These are phyloP conservation scores for Xylophagus ater DNA, from an alignment of 2,888 invertebrate genomes.

Conservation along the genomic window DNA sequence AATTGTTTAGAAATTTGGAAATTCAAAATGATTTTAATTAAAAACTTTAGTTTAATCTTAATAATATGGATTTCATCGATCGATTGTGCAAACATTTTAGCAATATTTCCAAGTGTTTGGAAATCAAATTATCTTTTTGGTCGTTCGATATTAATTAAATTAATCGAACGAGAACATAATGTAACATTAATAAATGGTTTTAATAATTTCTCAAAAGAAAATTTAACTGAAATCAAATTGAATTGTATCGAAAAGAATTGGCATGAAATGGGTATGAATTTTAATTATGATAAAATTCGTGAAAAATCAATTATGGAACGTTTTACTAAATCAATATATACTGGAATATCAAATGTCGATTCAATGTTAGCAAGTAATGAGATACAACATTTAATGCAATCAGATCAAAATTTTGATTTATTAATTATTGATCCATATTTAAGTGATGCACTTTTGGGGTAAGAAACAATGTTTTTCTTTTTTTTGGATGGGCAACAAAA, in stretches of 20 bases:
- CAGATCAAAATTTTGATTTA: constrained; percentile 31
- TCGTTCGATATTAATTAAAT: constrained; percentile 26
- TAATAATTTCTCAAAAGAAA: constrained; percentile 20
- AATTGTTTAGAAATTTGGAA: too few species aligned
- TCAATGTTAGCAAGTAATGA: constrained; percentile 28
- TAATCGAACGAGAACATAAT: constrained; percentile 27
- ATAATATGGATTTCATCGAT: too few species aligned
- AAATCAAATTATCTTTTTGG: constrained; percentile 36
- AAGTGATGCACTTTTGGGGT: constrained; percentile 41
- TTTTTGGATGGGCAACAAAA: neutral
- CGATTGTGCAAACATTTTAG: constrained; percentile 30
- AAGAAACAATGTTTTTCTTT: constrained; percentile 8
- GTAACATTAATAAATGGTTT: constrained; percentile 35
- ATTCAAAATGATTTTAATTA: too few species aligned
- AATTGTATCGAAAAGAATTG: constrained; percentile 31
- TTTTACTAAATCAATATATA: constrained; percentile 33
- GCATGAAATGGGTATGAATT: constrained; percentile 33
- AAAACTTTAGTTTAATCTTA: too few species aligned
- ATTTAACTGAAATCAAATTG: constrained; percentile 30
- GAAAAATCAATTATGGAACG: constrained; percentile 33
- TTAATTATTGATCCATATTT: constrained; percentile 40
- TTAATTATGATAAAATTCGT: constrained; percentile 31
- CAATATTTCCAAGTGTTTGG: constrained; percentile 36
- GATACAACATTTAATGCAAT: constrained; percentile 27
- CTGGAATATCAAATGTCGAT: constrained; percentile 33